These are phyloP conservation scores for Dicaeum eximium DNA, from an alignment of 2,113 vertebrate genomes.

Conservation along the genomic window DNA sequence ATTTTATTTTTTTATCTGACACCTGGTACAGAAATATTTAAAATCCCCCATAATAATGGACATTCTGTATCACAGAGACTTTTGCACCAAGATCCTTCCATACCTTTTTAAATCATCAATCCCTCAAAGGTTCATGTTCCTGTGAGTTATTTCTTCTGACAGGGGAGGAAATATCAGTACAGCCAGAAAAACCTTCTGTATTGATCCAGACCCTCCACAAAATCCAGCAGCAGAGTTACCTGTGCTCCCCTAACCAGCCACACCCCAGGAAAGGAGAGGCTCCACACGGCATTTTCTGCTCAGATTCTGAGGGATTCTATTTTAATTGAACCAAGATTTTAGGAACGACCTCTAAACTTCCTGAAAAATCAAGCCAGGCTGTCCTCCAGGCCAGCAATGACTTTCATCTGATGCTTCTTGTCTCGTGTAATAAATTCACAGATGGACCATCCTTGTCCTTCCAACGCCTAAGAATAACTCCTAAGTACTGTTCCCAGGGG, in stretches of 20 bases:
- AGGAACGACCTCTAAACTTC: slow-evolving; percentile 48
- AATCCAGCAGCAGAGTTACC: neutral
- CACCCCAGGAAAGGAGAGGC: neutral
- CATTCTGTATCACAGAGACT: neutral
- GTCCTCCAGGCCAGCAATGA: slow-evolving; percentile 53
- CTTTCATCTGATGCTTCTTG: slow-evolving; percentile 51
- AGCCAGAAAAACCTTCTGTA: neutral
- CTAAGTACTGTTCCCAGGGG: slow-evolving; percentile 46
- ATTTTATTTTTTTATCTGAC: neutral
- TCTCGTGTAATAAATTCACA: slow-evolving; percentile 62
- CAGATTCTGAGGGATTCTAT: neutral
- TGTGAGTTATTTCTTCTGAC: neutral
- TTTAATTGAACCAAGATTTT: slow-evolving; percentile 31
- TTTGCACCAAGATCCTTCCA: neutral
- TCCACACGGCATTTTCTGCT: neutral
- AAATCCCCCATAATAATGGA: neutral
- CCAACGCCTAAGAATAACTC: slow-evolving; percentile 57
- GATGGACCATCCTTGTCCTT: slow-evolving; percentile 69
- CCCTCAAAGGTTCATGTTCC: neutral
- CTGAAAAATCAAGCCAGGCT: neutral
- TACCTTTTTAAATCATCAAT: neutral
- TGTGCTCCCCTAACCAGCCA: neutral
- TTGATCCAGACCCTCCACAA: neutral
- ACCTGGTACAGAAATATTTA: neutral
- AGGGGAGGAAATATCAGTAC: neutral